A percentile compares a stretch with the other conserved stretches of the same genome.
phyloP scores from a whole-genome alignment of 1,140 invertebrate genomes.

The Solenopsis invicta region DNA sequence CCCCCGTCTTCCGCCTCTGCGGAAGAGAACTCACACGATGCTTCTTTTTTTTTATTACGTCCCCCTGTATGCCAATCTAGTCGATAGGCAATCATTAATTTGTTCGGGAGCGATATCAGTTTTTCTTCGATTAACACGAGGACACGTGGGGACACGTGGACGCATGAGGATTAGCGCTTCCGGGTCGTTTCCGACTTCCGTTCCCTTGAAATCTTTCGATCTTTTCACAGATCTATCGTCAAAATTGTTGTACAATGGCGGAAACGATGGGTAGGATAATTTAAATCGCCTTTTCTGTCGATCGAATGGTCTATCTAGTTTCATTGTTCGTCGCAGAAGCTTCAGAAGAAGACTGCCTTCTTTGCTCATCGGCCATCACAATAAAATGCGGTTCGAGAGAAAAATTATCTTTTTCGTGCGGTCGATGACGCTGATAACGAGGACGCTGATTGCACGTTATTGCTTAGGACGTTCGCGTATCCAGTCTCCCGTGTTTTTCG shows the following conservation, averaged over 20 bases:
- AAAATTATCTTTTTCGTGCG: constrained; percentile 26
- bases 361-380: background rate
- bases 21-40: background rate
- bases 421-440: constrained; percentile 41
- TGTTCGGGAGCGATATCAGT: background rate
- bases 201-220: constrained; percentile 23
- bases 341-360: constrained; percentile 11
- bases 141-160: constrained; percentile 3
- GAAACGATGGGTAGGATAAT: constrained; percentile 13
- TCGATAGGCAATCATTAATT: background rate
- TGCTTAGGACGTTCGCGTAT: constrained; percentile 32
- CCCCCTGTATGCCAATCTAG: background rate
- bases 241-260: background rate
- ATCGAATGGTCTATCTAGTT: constrained; percentile 11
- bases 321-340: constrained; percentile 17
- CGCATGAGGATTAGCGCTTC: background rate
- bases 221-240: constrained; percentile 9
- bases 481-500: constrained; percentile 12
- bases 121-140: background rate
- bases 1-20: background rate
- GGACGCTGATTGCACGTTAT: constrained; percentile 44
- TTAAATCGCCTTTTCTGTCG: background rate
- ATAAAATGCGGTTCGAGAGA: background rate
- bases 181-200: background rate
- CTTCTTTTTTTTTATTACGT: constrained; percentile 1